Percentiles rank a stretch among this genome's conserved stretches.
Evolutionary conservation across 2,113 vertebrate species (phyloP).

Genomic region (Struthio camelus): DNA sequence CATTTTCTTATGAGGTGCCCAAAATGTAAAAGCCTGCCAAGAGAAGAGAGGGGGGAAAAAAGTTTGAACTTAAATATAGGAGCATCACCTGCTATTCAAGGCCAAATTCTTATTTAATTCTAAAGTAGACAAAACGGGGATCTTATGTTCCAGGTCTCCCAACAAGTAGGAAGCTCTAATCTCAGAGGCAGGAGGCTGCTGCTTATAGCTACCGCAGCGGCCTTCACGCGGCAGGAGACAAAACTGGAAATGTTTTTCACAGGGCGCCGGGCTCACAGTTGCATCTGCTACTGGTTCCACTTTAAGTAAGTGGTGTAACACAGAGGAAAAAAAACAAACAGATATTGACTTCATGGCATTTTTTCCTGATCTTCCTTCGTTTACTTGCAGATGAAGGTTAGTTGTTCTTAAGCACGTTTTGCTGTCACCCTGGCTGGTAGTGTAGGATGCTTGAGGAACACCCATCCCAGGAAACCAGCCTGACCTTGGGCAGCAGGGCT

Average conservation of each 20-base stretch:
- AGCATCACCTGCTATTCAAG: not conserved
- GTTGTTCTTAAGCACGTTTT: not conserved
- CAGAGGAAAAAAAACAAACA: not conserved
- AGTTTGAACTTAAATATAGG: not conserved
- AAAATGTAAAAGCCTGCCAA: not conserved
- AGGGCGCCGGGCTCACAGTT: not conserved
- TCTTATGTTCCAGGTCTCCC: not conserved
- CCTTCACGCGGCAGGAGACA: not conserved
- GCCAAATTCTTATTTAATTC: not conserved
- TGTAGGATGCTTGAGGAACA: not conserved
- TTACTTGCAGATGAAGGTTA: not conserved
- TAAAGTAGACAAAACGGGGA: not conserved
- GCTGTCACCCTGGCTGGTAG: not conserved
- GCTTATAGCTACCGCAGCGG: not conserved
- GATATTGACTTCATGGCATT: not conserved
- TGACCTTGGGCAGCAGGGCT: fast-evolving
- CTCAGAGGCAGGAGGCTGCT: not conserved
- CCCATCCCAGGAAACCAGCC: not conserved
- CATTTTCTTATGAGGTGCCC: not conserved
- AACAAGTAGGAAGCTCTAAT: not conserved
- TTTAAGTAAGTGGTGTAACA: not conserved
- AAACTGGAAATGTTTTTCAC: not conserved
- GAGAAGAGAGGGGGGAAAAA: not conserved
- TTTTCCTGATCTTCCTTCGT: not conserved
- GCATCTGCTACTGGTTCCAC: not conserved